phyloP scores from a whole-genome alignment of 2,113 vertebrate genomes.

The Strix uralensis region DNA sequence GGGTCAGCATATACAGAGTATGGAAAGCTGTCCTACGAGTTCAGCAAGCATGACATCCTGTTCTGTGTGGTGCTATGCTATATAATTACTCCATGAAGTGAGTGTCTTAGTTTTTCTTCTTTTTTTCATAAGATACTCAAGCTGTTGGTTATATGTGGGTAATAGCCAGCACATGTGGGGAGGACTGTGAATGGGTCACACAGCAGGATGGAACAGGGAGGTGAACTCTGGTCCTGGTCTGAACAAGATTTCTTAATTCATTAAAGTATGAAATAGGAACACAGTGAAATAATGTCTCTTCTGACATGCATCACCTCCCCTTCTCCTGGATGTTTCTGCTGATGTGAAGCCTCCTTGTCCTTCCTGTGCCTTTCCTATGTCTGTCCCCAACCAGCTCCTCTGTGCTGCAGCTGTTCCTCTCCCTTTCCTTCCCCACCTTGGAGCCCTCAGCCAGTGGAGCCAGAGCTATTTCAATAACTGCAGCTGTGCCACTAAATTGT shows the following conservation, averaged over 20 bases:
- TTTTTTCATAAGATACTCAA: background rate
- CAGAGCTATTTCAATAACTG: conserved; percentile 48
- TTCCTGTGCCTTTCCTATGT: background rate
- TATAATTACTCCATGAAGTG: background rate
- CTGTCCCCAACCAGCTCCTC: background rate
- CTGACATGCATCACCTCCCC: background rate
- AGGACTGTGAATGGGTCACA: background rate
- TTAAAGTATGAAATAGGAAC: background rate
- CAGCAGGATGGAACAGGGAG: background rate
- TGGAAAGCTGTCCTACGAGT: background rate
- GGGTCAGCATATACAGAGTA: background rate
- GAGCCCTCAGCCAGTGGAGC: background rate
- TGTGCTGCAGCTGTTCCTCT: background rate
- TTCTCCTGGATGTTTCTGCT: background rate
- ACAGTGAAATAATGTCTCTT: background rate
- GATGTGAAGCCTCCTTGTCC: background rate
- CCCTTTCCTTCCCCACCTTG: background rate
- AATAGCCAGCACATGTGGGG: background rate
- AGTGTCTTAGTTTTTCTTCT: background rate
- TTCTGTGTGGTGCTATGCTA: background rate
- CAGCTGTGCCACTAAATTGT: conserved; percentile 35
- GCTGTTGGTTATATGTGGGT: background rate
- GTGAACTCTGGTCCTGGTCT: background rate
- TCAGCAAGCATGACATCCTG: background rate
- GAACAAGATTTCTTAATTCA: background rate